A percentile compares a stretch with the other conserved stretches of the same genome.
Conservation (phyloP, 2,888 invertebrate genomes). For the Raillietiella orientalis region DNA sequence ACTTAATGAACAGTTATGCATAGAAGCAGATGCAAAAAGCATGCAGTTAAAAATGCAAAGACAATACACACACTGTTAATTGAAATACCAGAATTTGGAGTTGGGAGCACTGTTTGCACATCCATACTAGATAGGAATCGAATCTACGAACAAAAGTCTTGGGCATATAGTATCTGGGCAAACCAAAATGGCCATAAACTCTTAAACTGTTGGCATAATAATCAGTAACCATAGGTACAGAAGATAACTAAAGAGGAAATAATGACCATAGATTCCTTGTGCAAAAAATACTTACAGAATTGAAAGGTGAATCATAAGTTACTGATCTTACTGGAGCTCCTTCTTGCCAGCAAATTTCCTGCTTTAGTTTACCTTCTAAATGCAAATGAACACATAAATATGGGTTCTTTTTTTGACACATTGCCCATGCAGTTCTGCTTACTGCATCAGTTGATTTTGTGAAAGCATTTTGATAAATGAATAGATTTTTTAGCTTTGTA, state of each 20-base stretch:
- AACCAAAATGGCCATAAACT: constrained; percentile 28
- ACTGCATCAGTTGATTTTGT: constrained; percentile 12
- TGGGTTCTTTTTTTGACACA: constrained; percentile 22
- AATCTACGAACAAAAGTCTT: constrained; percentile 31
- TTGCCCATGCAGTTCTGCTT: constrained; percentile 16
- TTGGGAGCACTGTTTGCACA: constrained; percentile 28
- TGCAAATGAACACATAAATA: constrained; percentile 30
- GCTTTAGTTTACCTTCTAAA: constrained; percentile 20
- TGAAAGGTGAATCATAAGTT: constrained; percentile 25
- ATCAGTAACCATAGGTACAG: constrained; percentile 20
- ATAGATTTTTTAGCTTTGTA: constrained; percentile 23
- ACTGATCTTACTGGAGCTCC: constrained; percentile 30
- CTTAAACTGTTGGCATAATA: constrained; percentile 24
- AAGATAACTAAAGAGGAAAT: constrained; percentile 14
- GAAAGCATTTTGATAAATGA: constrained; percentile 31
- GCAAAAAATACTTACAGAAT: neutral
- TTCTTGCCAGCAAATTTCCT: constrained; percentile 28
- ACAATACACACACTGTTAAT: no score
- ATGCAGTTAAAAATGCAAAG: no score
- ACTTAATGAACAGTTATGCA: no score
- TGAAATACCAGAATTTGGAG: constrained; percentile 26
- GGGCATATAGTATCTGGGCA: constrained; percentile 28
- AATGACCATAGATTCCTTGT: neutral
- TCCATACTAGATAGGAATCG: constrained; percentile 28
- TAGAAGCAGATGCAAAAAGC: no score